Percentiles rank a stretch among this genome's conserved stretches.
phyloP scores from a whole-genome alignment of 2,113 vertebrate genomes.

The Cichladusa arquata region DNA sequence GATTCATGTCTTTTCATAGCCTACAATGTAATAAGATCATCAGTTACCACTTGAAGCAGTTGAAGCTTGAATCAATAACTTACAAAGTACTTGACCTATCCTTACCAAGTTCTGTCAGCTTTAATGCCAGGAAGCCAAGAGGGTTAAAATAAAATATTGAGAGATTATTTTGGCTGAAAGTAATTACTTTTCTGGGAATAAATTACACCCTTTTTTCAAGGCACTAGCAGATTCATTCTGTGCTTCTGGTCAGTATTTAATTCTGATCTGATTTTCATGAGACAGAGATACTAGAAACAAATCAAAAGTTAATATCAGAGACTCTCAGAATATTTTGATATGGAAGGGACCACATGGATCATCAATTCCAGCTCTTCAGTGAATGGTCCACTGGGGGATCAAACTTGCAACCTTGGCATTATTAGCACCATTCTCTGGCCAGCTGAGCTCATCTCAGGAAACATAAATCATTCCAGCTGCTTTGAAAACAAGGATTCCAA shows the following conservation, averaged over 20 bases:
- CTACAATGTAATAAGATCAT: slow-evolving; percentile 66
- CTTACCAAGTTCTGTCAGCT: background rate
- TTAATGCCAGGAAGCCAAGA: background rate
- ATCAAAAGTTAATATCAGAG: background rate
- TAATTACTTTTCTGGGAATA: background rate
- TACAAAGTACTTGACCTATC: background rate
- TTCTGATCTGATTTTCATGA: background rate
- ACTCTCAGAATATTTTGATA: background rate
- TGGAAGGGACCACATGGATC: background rate
- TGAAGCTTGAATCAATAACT: background rate
- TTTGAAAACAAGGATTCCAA: background rate
- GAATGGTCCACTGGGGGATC: background rate
- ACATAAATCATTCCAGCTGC: background rate
- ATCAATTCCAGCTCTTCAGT: background rate
- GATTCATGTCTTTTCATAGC: slow-evolving; percentile 77
- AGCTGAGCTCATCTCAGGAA: slow-evolving; percentile 39
- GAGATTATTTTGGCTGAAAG: background rate
- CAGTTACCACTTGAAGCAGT: background rate
- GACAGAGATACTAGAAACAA: background rate
- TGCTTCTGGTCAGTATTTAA: background rate
- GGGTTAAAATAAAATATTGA: background rate
- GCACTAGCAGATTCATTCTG: background rate
- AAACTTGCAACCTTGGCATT: slow-evolving; percentile 56
- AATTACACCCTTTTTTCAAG: background rate
- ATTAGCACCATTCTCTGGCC: slow-evolving; percentile 60